Conservation (phyloP, 2,888 invertebrate genomes). For the Lathronympha strigana region DNA sequence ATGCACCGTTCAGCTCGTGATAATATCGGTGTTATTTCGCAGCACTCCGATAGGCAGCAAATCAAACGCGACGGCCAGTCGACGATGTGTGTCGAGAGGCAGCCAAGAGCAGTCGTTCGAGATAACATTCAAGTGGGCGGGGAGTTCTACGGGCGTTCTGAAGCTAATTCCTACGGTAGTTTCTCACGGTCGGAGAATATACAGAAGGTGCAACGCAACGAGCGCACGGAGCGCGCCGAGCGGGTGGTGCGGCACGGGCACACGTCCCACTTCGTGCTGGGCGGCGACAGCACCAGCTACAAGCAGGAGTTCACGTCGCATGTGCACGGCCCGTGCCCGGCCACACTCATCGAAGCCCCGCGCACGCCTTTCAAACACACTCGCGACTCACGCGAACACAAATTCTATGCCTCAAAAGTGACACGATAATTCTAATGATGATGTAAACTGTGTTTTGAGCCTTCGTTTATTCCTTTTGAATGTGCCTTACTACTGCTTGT, state of each 20-base stretch:
- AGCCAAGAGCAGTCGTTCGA: slow-evolving; percentile 84
- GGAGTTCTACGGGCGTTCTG: slow-evolving; percentile 89
- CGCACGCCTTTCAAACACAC: slow-evolving; percentile 92
- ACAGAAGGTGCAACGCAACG: slow-evolving; percentile 75
- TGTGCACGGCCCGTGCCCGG: slow-evolving; percentile 91
- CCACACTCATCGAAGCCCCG: slow-evolving; percentile 89
- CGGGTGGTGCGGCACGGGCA: slow-evolving; percentile 86
- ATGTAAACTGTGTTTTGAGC: slow-evolving; percentile 17
- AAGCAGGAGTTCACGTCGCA: slow-evolving; percentile 90
- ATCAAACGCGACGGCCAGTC: slow-evolving; percentile 82
- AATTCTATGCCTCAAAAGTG: slow-evolving; percentile 90
- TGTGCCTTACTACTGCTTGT: slow-evolving; percentile 58
- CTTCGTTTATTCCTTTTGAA: slow-evolving; percentile 41
- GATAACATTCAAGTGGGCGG: slow-evolving; percentile 90
- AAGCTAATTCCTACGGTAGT: slow-evolving; percentile 88
- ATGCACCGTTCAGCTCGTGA: slow-evolving; percentile 89
- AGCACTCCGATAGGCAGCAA: slow-evolving; percentile 77
- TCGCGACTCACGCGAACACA: slow-evolving; percentile 92
- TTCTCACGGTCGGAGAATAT: slow-evolving; percentile 82
- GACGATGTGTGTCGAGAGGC: slow-evolving; percentile 82
- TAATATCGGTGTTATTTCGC: slow-evolving; percentile 74
- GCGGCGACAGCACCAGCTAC: slow-evolving; percentile 88
- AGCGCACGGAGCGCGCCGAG: slow-evolving; percentile 85
- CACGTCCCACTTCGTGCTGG: slow-evolving; percentile 90
- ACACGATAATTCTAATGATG: slow-evolving; percentile 59